Base-by-base conservation (phyloP, 64 coral and sea anemone species). In the Dendrophyllia cribrosa region DNA sequence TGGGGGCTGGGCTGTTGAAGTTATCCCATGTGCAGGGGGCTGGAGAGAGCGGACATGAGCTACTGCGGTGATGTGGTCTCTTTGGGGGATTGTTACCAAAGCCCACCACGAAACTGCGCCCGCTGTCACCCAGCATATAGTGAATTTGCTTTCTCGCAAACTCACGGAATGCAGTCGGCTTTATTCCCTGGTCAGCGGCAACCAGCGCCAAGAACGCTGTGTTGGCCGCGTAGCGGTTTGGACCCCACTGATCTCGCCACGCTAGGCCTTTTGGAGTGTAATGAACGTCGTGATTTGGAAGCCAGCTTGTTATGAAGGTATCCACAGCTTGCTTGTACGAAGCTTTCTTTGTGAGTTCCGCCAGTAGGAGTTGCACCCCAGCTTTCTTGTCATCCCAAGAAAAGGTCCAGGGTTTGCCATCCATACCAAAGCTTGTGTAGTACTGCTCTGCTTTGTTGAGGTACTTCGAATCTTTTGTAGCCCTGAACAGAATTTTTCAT, bases 181-280 rank as follows among this genome's bases (percentile, higher is more conserved):
- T 87, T 66, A 93, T 43, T 3, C 71, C 91, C 14, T 76, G 17
- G 47, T 87, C 72, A 72, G 82, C 91, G n/a, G 82, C 91, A 7
- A 85, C 47, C 43, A 87, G 60, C 1, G 91, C 91, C 21, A 93
- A 63, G 46, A 87, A 93, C 13, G 91, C 91, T 17, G 83, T 93
- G 73, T 93, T 93, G 72, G 91, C 91, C 15, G 91, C 43, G 80
- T 93, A 93, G 46, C 91, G 91, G 82, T 93, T 93, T 93, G 91
- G 82, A 48, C 91, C 83, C 91, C 82, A 93, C 60, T 65, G 70
- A 51, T 76, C 79, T 13, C 83, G 82, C 82, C 91, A 92, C 21
- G 91, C 82, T 6, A 93, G 49, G 21, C 91, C 82, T 77, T 85
- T 87, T 9, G 61, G 91, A 11, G 90, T 77, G 48, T 92, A 86